Evolutionary conservation across 2,113 vertebrate species (phyloP), one percentile per base, ranked within the genome.

Genomic region (Taxidea taxus): DNA sequence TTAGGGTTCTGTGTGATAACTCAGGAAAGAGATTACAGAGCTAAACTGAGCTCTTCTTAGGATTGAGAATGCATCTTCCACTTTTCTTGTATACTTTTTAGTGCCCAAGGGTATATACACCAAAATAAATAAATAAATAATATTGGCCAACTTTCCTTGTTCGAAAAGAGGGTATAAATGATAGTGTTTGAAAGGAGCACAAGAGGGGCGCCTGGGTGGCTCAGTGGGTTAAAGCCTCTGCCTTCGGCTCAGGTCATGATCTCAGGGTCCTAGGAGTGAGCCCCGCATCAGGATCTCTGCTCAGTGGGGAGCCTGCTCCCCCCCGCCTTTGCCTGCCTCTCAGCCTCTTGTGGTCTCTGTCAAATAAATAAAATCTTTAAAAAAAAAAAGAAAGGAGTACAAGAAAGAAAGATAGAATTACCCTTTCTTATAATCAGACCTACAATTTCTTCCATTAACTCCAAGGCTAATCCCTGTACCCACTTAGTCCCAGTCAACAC

Each of bases 321-420:
- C n/a, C n/a, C n/a, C n/a, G n/a, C n/a, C n/a, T n/a, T n/a, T n/a
- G n/a, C n/a, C n/a, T n/a, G n/a, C n/a, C n/a, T n/a, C n/a, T n/a
- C n/a, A n/a, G n/a, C n/a, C n/a, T n/a, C n/a, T n/a, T n/a, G n/a
- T n/a, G n/a, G n/a, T n/a, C n/a, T n/a, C n/a, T n/a, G n/a, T n/a
- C n/a, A n/a, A n/a, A n/a, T n/a, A n/a, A n/a, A n/a, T n/a, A n/a
- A n/a, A n/a, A n/a, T n/a, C n/a, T n/a, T n/a, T n/a, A n/a, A n/a
- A n/a, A n/a, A n/a, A n/a, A n/a, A n/a, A n/a, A n/a, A n/a, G 31
- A 87, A 87, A 92, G 18, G 21, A 92, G 37, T 39, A 62, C 0
- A 87, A n/a, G 91, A 97, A 78, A 27, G 42, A 97, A 91, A 88
- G 20, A 4, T 72, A 90, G 51, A 31, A 8, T 75, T 95, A 58